A percentile compares a stretch with the other conserved stretches of the same genome.
Conservation (phyloP, 2,113 vertebrate genomes). For the Bufo bufo region DNA sequence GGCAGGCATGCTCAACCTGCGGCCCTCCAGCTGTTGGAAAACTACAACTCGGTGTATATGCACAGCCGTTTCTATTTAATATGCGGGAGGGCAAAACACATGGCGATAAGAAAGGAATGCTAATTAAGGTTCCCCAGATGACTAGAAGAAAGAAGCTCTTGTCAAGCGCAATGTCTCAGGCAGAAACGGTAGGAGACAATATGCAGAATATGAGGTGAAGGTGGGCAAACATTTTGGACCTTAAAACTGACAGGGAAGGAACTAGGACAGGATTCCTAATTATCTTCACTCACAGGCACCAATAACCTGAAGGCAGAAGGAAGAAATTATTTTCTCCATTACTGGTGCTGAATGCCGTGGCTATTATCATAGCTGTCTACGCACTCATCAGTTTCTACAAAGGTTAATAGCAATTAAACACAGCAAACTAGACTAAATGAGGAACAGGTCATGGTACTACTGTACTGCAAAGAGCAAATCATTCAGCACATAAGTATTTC, state of each 20-base stretch:
- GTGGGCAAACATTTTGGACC: conserved; percentile 70
- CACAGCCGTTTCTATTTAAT: conserved; percentile 66
- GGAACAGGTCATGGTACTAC: conserved; percentile 82
- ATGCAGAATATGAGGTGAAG: conserved; percentile 75
- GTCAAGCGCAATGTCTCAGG: conserved; percentile 72
- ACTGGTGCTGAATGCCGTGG: conserved; percentile 75
- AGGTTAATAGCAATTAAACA: conserved; percentile 90
- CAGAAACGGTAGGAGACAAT: conserved; percentile 74
- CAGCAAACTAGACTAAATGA: conserved; percentile 83
- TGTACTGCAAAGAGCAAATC: conserved; percentile 78
- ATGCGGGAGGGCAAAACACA: conserved; percentile 77
- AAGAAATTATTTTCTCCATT: conserved; percentile 78
- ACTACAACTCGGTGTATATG: too few species aligned
- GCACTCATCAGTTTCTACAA: conserved; percentile 83
- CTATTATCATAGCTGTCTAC: conserved; percentile 84
- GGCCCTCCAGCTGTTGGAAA: too few species aligned
- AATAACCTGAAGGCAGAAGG: conserved; percentile 75
- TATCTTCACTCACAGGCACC: conserved; percentile 77
- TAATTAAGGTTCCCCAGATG: conserved; percentile 80
- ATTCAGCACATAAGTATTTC: conserved; percentile 69
- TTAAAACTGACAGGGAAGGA: conserved; percentile 70
- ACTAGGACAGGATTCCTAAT: conserved; percentile 82
- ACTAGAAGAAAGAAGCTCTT: conserved; percentile 71
- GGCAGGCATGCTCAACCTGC: too few species aligned
- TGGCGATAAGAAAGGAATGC: conserved; percentile 75